Percentiles rank a stretch among this genome's conserved stretches.
Evolutionary conservation across 2,888 invertebrate species (phyloP).

Genomic region (Dexiosoma caninum): DNA sequence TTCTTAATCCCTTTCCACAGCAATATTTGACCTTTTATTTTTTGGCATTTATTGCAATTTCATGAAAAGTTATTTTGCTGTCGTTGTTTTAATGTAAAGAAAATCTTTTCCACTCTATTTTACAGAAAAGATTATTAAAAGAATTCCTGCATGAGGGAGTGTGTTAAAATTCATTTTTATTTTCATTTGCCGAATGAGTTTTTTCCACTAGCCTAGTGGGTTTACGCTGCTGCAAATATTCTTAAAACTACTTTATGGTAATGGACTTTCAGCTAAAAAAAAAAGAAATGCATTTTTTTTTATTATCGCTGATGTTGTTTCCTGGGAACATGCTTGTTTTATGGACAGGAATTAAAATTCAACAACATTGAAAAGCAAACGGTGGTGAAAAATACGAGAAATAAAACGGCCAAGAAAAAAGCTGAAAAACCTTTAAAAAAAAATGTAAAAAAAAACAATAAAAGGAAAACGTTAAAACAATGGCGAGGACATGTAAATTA

Average conservation of each 20-base stretch:
- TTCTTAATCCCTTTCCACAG: not conserved
- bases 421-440: constrained; percentile 17
- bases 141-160: not conserved
- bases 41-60: not conserved
- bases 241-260: constrained; percentile 28
- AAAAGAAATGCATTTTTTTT: not conserved
- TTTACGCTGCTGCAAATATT: constrained; percentile 27
- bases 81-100: not conserved
- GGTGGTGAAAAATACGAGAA: constrained; percentile 20
- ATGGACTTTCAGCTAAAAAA: constrained; percentile 33
- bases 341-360: constrained; percentile 60
- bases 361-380: constrained; percentile 48
- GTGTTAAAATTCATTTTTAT: not conserved
- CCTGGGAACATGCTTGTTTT: constrained; percentile 39
- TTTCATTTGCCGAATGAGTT: not conserved
- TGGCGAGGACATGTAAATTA: constrained; percentile 65
- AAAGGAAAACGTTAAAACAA: constrained; percentile 58
- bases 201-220: constrained; percentile 46
- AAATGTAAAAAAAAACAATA: constrained; percentile 8
- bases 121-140: not conserved
- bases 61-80: not conserved
- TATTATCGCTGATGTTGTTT: constrained; percentile 15
- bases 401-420: not conserved
- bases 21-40: not conserved
- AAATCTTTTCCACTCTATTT: not conserved